These are phyloP conservation scores for Ricordea florida DNA, from an alignment of 92 coral and sea anemone genomes.

Conservation along the genomic window DNA sequence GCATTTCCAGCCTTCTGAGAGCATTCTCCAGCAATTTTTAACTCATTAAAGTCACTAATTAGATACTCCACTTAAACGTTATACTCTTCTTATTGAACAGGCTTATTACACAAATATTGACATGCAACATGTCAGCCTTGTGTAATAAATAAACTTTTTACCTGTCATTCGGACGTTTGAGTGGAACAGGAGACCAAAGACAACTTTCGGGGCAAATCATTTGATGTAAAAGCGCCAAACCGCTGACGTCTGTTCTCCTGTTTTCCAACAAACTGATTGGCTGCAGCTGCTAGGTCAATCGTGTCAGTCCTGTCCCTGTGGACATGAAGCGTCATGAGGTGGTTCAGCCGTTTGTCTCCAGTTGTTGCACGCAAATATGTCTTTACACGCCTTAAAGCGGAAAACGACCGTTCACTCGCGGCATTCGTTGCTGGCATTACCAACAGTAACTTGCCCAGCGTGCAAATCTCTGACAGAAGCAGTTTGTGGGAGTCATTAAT, in stretches of 20 bases:
- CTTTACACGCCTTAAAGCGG: constrained; percentile 56
- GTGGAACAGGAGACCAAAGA: constrained; percentile 24
- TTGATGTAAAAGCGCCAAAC: constrained; percentile 33
- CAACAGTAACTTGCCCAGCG: constrained; percentile 48
- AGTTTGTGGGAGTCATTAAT: constrained; percentile 34
- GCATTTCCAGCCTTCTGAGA: too few species aligned
- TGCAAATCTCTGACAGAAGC: constrained; percentile 52
- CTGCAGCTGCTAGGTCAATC: constrained; percentile 38
- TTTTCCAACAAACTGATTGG: constrained; percentile 43
- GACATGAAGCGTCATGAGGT: constrained; percentile 47
- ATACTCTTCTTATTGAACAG: too few species aligned
- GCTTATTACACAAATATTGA: too few species aligned
- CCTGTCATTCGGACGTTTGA: background rate
- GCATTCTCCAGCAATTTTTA: too few species aligned
- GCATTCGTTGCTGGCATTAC: constrained; percentile 66
- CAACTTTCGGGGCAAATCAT: constrained; percentile 18
- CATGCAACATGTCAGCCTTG: too few species aligned
- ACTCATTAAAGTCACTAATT: too few species aligned
- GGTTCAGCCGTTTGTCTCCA: constrained; percentile 43
- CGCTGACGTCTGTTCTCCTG: constrained; percentile 33
- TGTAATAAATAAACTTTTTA: too few species aligned
- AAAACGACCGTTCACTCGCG: constrained; percentile 56
- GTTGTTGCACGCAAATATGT: constrained; percentile 50
- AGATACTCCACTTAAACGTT: too few species aligned
- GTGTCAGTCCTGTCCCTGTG: constrained; percentile 54